phyloP scores from a whole-genome alignment of 2,797 vertebrate genomes.

The Rhadinocentrus ornatus region DNA sequence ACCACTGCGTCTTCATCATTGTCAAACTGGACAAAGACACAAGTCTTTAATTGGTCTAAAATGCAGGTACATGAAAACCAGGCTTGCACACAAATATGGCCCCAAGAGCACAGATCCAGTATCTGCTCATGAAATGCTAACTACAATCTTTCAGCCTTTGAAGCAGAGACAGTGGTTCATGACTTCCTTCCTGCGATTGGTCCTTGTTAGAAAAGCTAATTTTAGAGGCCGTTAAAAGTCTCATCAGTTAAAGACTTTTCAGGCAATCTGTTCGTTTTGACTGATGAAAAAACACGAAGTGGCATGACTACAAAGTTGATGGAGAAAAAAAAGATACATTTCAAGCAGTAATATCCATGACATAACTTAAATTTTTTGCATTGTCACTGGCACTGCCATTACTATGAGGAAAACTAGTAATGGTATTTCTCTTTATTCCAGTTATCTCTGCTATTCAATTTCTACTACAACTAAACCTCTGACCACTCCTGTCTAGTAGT shows the following conservation, averaged over 20 bases:
- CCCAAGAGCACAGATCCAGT: neutral
- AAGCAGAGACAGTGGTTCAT: neutral
- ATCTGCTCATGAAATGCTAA: neutral
- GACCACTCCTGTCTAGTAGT: no score
- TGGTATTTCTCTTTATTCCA: neutral
- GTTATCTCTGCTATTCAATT: neutral
- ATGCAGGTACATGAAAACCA: neutral
- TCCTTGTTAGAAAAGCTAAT: neutral
- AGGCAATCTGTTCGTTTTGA: neutral
- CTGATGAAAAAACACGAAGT: neutral
- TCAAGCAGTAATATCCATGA: neutral
- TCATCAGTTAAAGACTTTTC: neutral
- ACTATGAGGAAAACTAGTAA: neutral
- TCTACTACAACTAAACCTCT: no score
- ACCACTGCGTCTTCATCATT: constrained; percentile 8
- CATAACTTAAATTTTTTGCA: neutral
- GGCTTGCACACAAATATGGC: neutral
- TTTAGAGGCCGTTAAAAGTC: neutral
- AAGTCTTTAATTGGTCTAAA: constrained; percentile 8
- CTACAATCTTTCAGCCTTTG: neutral
- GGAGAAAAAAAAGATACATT: neutral
- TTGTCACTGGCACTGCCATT: neutral
- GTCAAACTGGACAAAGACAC: constrained; percentile 10
- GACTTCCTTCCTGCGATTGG: neutral
- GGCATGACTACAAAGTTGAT: neutral